Conservation (phyloP, 2,888 invertebrate species). For the Pachycephus smyrnensis region DNA sequence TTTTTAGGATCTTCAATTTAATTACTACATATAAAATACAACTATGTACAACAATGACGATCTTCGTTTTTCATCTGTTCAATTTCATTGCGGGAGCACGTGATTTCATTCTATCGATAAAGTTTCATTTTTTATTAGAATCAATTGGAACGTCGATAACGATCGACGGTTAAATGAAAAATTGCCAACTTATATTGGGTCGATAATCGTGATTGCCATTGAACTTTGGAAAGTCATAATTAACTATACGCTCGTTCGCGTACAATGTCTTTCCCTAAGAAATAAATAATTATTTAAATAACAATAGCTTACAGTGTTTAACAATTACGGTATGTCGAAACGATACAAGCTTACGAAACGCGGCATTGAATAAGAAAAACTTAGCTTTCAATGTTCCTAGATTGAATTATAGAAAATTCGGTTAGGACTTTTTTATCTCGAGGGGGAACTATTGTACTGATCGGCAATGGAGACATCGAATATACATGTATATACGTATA, state of each 20-base stretch:
- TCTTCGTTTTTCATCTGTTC: neutral
- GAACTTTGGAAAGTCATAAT: neutral
- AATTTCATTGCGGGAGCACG: neutral
- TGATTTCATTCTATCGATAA: neutral
- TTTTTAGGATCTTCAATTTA: slow-evolving; percentile 38
- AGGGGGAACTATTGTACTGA: neutral
- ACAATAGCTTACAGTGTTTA: neutral
- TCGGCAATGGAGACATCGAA: neutral
- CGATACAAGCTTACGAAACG: neutral
- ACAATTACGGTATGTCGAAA: neutral
- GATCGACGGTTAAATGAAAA: neutral
- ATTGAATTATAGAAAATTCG: neutral
- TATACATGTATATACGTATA: neutral
- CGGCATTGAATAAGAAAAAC: neutral
- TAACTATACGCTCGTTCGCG: neutral
- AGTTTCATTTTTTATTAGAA: neutral
- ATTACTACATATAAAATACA: slow-evolving; percentile 41
- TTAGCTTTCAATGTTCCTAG: neutral
- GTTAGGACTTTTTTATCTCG: neutral
- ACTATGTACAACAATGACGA: slow-evolving; percentile 39
- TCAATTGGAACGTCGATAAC: neutral
- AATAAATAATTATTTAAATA: neutral
- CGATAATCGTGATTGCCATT: neutral
- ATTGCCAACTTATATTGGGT: neutral
- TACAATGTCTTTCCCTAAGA: neutral